Evolutionary conservation across 2,888 invertebrate genomes (phyloP), one percentile per base, ranked within the genome.

Genomic region (Megaustenia siamemsis): DNA sequence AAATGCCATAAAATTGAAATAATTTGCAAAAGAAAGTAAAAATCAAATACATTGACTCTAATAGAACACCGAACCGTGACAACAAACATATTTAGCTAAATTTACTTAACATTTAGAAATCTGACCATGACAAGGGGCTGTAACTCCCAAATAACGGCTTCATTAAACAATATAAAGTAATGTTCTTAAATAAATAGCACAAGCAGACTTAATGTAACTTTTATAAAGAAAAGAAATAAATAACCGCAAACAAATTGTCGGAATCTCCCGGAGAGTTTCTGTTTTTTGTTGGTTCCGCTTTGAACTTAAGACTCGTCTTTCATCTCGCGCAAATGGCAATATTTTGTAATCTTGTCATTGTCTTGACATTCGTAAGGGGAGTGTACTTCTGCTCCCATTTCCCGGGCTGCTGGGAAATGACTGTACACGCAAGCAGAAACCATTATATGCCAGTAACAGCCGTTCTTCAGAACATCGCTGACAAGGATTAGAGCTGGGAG

Each of bases 341-440:
- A 32, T 32, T 66, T 66, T n/a, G 78, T 78, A 78, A 66, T 63
- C 63, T 66, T 63, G 43, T 78, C 45, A 66, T 32, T 56, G 78
- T 63, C 78, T 4, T 63, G 63, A 43, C 43, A 43, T 63, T 32
- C 24, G 10, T n/a, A 45, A 45, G 18, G 43, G 38, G 38, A 32
- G 4, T n/a, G 38, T 77, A 56, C 24, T 56, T 38, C 8, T 77
- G 6, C 24, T 18, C 35, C 56, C 35, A 6, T 49, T 1, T 38
- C 24, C n/a, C 40, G 32, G 12, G 40, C 40, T 60, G 2, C 24
- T 1, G n/a, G 38, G 49, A 28, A 24, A 40, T 43, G 38, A 56
- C 24, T 60, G 24, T 21, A 53, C 53, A 15, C n/a, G n/a, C n/a
- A n/a, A n/a, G n/a, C n/a, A 49, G 49, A 49, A 49, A 49, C 49